phyloP scores from a whole-genome alignment of 2,888 invertebrate species.

The Hyalella azteca region DNA sequence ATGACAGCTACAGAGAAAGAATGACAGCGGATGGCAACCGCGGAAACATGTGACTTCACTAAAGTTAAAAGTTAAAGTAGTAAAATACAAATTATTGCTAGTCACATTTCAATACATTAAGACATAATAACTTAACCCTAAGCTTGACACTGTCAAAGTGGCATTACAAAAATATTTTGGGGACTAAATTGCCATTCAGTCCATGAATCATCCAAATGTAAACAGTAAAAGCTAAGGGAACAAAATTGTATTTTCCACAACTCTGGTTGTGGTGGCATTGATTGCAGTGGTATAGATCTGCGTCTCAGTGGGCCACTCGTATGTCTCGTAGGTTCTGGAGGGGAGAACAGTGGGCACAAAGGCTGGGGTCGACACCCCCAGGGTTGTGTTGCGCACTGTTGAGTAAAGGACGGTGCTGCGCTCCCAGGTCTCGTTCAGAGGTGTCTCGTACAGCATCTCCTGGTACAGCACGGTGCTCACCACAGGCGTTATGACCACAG shows the following conservation, averaged over 20 bases:
- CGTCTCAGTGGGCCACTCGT: constrained; percentile 13
- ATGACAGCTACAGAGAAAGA: too few species aligned
- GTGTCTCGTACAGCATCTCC: not conserved
- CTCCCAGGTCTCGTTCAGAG: constrained; percentile 6
- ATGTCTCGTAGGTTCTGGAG: not conserved
- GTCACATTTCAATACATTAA: too few species aligned
- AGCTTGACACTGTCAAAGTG: too few species aligned
- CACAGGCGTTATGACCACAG: not conserved
- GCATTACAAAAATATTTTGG: too few species aligned
- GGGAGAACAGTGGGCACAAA: not conserved
- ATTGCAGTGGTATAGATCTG: not conserved
- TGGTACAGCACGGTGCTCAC: not conserved
- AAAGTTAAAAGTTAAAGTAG: too few species aligned
- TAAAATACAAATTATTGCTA: too few species aligned
- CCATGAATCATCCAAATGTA: too few species aligned
- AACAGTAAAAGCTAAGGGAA: not conserved
- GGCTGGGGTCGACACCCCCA: not conserved
- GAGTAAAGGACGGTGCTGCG: not conserved
- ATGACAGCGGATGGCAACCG: too few species aligned
- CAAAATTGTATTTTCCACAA: constrained; percentile 6
- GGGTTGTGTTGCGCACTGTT: not conserved
- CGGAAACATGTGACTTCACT: too few species aligned
- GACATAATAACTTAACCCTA: too few species aligned
- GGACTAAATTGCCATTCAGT: too few species aligned
- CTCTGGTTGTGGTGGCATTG: constrained; percentile 24